Evolutionary conservation across 2,113 vertebrate species (phyloP), one percentile per base, ranked within the genome.

Genomic region (Cynopterus brachyotis): DNA sequence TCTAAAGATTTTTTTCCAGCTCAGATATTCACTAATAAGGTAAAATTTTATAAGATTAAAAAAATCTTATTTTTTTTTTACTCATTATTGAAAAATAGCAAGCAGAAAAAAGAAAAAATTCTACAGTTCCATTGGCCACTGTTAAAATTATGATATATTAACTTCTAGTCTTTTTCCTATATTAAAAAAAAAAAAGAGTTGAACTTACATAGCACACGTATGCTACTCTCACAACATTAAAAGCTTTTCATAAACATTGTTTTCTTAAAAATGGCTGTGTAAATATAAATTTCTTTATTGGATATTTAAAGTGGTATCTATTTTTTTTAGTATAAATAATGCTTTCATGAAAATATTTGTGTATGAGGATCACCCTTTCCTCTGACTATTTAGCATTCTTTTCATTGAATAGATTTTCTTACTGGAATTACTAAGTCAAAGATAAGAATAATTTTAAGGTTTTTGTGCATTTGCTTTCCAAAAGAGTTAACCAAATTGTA

Each of bases 271-370:
- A 62, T 92, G 47, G 20, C n/a, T 91, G 4, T 72, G 20, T 91
- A 32, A 88, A 47, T 89, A 73, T 67, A 95, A 70, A 50, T 95
- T 59, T 67, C 20, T 93, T 96, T 91, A 57, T 37, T 94, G 16
- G 32, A 47, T 11, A 79, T 91, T 86, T 81, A 78, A 78, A 40
- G 16, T 53, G 59, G 8, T 69, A 60, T 40, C 35, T 57, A 26
- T 67, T 70, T 66, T 72, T 88, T 70, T 79, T 26, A 20, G 70
- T 94, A 59, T 78, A 88, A 94, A 83, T 62, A 89, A 50, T 80
- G 35, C 22, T 76, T 11, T 85, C 66, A 50, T 78, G 24, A 72
- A 81, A 89, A 85, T 86, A 76, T 62, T 88, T 96, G 47, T 79
- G 6, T 16, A 80, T 66, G 81, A 45, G 26, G 3, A 22, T 78